phyloP scores from a whole-genome alignment of 2,113 vertebrate species.

The Stomatorhinus ivindoensis region DNA sequence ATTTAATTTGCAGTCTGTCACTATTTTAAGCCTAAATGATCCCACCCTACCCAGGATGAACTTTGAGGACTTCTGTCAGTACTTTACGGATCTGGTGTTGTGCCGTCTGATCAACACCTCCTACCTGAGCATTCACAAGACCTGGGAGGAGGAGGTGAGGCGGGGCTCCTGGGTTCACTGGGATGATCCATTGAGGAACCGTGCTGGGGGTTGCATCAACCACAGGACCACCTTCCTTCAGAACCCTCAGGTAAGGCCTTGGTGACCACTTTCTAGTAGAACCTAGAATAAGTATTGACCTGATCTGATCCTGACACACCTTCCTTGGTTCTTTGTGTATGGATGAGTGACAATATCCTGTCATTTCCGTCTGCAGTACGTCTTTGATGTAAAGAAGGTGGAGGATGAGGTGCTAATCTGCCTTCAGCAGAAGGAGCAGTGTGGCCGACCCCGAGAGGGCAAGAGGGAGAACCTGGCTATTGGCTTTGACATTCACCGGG shows the following conservation, averaged over 20 bases:
- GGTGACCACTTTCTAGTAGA: slow-evolving; percentile 12
- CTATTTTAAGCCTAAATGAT: not conserved
- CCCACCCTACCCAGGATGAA: slow-evolving; percentile 73
- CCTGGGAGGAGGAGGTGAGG: slow-evolving; percentile 82
- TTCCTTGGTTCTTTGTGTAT: not conserved
- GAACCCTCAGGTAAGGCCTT: slow-evolving; percentile 75
- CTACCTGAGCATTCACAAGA: slow-evolving; percentile 87
- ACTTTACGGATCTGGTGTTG: slow-evolving; percentile 87
- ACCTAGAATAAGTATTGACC: not conserved
- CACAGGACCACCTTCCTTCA: slow-evolving; percentile 80
- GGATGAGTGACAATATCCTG: slow-evolving; percentile 4
- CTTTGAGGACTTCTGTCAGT: slow-evolving; percentile 77
- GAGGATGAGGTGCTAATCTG: slow-evolving; percentile 84
- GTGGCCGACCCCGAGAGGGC: slow-evolving; percentile 67
- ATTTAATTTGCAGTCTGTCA: not conserved
- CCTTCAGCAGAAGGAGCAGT: slow-evolving; percentile 82
- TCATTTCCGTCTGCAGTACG: slow-evolving; percentile 53
- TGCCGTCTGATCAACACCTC: slow-evolving; percentile 92
- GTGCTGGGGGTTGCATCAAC: slow-evolving; percentile 81
- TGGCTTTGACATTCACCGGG: slow-evolving; percentile 86
- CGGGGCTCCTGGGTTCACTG: slow-evolving; percentile 63
- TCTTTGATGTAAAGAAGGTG: slow-evolving; percentile 85
- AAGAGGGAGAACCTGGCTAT: slow-evolving; percentile 84
- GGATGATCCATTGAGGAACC: slow-evolving; percentile 68
- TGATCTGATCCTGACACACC: not conserved